Evolutionary conservation across 2,888 invertebrate genomes (phyloP), one percentile per base, ranked within the genome.

Genomic region (Epinotia demarniana): DNA sequence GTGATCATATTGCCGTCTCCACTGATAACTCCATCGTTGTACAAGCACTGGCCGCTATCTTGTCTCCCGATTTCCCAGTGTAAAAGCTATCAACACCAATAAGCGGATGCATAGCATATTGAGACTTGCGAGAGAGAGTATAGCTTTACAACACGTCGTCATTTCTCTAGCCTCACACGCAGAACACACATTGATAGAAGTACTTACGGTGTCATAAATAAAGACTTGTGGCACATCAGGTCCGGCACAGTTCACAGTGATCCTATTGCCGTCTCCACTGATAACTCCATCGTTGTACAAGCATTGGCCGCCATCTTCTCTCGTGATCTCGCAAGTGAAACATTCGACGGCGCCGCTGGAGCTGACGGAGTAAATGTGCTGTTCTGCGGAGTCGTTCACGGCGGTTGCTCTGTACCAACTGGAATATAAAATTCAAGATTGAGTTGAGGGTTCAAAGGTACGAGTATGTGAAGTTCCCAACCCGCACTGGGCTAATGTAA

Each of bases 351-450:
- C 84, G 6, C 93, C 89, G n/a, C 92, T 88, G 0, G 94, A 90
- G 77, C 96, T 95, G 9, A 97, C 95, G 11, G 96, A 95, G 93
- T 97, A 98, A 60, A 99, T 92, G 88, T 99, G 98, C 83, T 97
- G 96, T 72, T 96, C 96, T 5, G 97, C 96, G 0, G 98, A 96
- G 86, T 97, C 96, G 13, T 95, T 92, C 78, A 95, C 96, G 8
- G 95, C 95, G 49, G 97, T 98, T 0, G 98, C 98, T 81, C 96
- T 95, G 91, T 97, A 99, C 94, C 98, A 99, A 76, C 98, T 98
- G 91, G 4, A 85, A 84, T 67, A 1, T 33, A 11, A 33, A 67
- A 33, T 2, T 62, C 6, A 43, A 18, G 3, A 16, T 62, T 43
- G n/a, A 33, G 8, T 16, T 13, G 23, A 11, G 33, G 6, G 39